These are phyloP conservation scores for Sciurus niger DNA, from an alignment of 2,113 vertebrate genomes.

Conservation along the genomic window DNA sequence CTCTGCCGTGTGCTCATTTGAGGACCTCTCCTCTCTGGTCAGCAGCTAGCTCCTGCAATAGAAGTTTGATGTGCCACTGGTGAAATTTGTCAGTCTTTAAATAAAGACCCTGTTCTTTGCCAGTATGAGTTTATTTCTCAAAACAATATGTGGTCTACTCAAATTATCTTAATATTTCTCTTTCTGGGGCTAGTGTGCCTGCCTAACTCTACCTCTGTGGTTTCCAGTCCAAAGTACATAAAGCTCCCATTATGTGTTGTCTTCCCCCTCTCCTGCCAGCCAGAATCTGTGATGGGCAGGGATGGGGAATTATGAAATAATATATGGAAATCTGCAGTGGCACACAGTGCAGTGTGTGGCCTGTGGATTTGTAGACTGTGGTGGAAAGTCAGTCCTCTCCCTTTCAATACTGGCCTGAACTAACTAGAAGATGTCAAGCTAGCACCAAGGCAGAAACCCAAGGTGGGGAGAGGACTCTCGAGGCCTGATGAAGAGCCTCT, in stretches of 20 bases:
- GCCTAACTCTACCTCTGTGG: background rate
- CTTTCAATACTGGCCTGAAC: background rate
- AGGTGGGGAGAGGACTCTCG: background rate
- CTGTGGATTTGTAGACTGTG: background rate
- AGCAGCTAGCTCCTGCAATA: background rate
- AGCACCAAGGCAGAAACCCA: background rate
- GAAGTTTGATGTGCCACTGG: background rate
- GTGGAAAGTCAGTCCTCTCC: background rate
- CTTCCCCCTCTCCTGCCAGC: background rate
- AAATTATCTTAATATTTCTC: constrained; percentile 51
- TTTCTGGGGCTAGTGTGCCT: constrained; percentile 23
- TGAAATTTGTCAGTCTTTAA: constrained; percentile 24
- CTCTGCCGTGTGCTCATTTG: background rate
- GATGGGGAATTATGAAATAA: background rate
- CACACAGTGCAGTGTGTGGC: background rate
- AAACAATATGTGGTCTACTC: constrained; percentile 9
- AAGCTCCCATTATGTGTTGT: background rate
- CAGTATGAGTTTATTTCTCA: constrained; percentile 26
- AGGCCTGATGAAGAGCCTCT: background rate
- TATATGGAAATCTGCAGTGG: background rate
- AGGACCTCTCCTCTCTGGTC: background rate
- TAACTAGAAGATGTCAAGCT: background rate
- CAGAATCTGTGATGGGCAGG: background rate
- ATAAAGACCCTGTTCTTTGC: constrained; percentile 41
- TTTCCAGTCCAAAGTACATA: background rate